phyloP scores from a whole-genome alignment of 2,113 vertebrate genomes.

The Rhegmatorhina hoffmannsi region DNA sequence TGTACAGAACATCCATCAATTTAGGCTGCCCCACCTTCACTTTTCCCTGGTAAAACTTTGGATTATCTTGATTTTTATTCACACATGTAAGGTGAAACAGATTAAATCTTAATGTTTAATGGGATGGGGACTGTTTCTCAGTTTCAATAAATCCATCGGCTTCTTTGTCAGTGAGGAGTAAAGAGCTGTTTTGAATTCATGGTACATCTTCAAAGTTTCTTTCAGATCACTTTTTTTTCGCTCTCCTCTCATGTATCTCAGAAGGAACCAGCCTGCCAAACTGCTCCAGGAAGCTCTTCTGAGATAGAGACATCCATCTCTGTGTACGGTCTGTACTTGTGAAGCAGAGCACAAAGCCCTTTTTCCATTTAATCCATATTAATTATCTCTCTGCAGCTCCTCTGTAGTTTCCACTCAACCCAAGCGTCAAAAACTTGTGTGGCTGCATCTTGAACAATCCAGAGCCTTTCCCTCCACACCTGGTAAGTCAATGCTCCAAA shows the following conservation, averaged over 20 bases:
- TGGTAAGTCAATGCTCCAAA: constrained; percentile 14
- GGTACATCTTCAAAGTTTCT: background rate
- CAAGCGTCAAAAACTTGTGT: background rate
- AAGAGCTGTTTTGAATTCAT: constrained; percentile 18
- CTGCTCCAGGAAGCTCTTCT: constrained; percentile 39
- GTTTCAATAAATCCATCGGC: background rate
- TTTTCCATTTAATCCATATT: constrained; percentile 54
- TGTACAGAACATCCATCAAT: background rate
- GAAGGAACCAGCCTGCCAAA: constrained; percentile 41
- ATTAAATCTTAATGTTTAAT: background rate
- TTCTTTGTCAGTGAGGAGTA: background rate
- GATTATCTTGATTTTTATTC: background rate
- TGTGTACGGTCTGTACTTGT: constrained; percentile 48
- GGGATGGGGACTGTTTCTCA: background rate
- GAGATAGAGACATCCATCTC: constrained; percentile 39
- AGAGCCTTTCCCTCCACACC: constrained; percentile 2
- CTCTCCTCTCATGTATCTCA: background rate
- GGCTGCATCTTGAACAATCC: constrained; percentile 4
- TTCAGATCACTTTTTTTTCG: background rate
- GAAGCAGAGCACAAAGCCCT: constrained; percentile 46
- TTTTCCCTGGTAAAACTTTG: background rate
- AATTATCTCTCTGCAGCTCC: constrained; percentile 42
- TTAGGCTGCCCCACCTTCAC: background rate
- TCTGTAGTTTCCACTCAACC: background rate
- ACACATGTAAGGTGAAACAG: background rate